Conservation (phyloP, 2,888 invertebrate genomes). For the Masnerella sp. region DNA sequence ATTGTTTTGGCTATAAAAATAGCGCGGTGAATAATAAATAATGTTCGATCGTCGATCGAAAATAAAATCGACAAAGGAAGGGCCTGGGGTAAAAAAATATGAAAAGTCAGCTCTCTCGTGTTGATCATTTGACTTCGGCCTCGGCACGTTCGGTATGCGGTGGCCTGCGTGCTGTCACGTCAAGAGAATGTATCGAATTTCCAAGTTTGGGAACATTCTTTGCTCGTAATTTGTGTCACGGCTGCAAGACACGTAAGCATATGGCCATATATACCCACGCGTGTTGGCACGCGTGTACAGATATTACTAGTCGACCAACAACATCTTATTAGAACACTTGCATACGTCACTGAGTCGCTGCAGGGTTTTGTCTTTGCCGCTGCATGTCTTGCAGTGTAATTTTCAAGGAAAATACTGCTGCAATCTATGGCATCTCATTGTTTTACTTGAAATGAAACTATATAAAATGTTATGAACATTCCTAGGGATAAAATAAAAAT, state of each 20-base stretch:
- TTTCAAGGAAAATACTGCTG: background rate
- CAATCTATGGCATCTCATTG: no score
- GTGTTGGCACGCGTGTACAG: constrained; percentile 53
- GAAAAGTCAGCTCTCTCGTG: constrained; percentile 19
- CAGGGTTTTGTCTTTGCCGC: constrained; percentile 12
- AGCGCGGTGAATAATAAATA: background rate
- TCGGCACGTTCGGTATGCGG: constrained; percentile 60
- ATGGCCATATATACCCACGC: constrained; percentile 56
- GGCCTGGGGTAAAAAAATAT: constrained; percentile 12
- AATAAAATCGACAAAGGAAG: constrained; percentile 1
- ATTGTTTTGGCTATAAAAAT: no score
- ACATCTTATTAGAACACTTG: constrained; percentile 45
- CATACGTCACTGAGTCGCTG: constrained; percentile 19
- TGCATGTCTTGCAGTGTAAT: no score
- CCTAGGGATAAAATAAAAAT: no score
- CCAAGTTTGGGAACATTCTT: constrained; percentile 74
- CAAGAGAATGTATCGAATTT: constrained; percentile 73
- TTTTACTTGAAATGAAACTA: no score
- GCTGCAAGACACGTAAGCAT: constrained; percentile 61
- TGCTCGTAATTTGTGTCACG: constrained; percentile 72
- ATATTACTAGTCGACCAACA: constrained; percentile 44
- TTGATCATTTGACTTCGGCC: constrained; percentile 47
- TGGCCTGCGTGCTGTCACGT: constrained; percentile 65
- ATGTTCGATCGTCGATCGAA: no score
- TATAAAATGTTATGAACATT: no score